These are phyloP conservation scores for Meandrusa payeni DNA, from an alignment of 2,888 invertebrate genomes.

Conservation along the genomic window DNA sequence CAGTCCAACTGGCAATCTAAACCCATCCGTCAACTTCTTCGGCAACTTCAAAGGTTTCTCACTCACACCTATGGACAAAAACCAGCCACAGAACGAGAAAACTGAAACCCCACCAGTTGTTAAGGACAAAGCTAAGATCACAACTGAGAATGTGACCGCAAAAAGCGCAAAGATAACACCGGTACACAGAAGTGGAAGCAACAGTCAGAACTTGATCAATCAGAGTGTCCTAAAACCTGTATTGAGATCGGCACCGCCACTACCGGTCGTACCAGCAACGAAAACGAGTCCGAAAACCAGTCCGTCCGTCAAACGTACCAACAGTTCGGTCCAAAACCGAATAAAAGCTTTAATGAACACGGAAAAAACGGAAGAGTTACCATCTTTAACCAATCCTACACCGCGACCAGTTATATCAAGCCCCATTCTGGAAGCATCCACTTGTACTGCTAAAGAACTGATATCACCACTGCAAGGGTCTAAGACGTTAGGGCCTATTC, in stretches of 20 bases:
- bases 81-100: conserved; percentile 43
- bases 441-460: conserved; percentile 88
- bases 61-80: conserved; percentile 83
- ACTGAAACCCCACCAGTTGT: conserved; percentile 30
- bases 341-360: conserved; percentile 66
- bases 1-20: conserved; percentile 68
- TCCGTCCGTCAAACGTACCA: conserved; percentile 62
- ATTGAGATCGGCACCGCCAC: conserved; percentile 82
- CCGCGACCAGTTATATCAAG: conserved; percentile 89
- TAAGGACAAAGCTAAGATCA: conserved; percentile 27
- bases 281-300: conserved; percentile 59
- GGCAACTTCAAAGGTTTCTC: conserved; percentile 94
- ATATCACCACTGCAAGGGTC: conserved; percentile 83
- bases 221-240: conserved; percentile 69
- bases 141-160: conserved; percentile 35
- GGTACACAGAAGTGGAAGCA: conserved; percentile 66
- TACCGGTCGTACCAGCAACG: conserved; percentile 78
- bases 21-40: conserved; percentile 84
- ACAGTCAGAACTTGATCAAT: conserved; percentile 54
- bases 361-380: conserved; percentile 62
- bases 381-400: conserved; percentile 80
- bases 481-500: conserved; percentile 80
- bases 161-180: conserved; percentile 81
- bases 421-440: conserved; percentile 90
- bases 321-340: conserved; percentile 65